A percentile compares a stretch with the other conserved stretches of the same genome.
These are phyloP conservation scores for Trachelus stipa DNA, from an alignment of 2,888 invertebrate species.

Conservation along the genomic window DNA sequence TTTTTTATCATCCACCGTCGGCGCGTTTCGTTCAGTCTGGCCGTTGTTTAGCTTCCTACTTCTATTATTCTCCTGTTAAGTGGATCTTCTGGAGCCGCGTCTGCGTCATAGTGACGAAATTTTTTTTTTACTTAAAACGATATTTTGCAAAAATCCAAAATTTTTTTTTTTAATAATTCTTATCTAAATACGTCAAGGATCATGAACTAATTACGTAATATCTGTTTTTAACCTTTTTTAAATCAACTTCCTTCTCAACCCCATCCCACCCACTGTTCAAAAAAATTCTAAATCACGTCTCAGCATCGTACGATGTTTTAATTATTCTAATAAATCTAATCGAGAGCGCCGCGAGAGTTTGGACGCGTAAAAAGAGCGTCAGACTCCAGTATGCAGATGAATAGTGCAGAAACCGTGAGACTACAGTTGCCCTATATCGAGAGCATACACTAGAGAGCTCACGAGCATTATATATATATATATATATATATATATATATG, in stretches of 20 bases:
- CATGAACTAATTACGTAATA: too few relatives aligned
- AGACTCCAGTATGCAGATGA: constrained; percentile 59
- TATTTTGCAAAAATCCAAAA: too few relatives aligned
- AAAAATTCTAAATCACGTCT: too few relatives aligned
- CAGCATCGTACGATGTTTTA: constrained; percentile 31
- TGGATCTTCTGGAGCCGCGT: neutral
- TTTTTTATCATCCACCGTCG: constrained; percentile 36
- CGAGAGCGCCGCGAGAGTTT: constrained; percentile 34
- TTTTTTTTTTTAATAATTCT: too few relatives aligned
- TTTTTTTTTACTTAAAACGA: neutral
- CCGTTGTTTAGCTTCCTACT: constrained; percentile 13
- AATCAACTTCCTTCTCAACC: too few relatives aligned
- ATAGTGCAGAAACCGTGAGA: constrained; percentile 66
- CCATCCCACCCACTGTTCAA: too few relatives aligned
- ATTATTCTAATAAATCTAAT: constrained; percentile 54
- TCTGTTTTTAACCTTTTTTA: too few relatives aligned
- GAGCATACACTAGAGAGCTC: constrained; percentile 32
- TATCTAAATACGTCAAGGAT: too few relatives aligned
- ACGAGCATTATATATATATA: constrained; percentile 11
- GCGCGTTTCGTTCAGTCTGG: neutral
- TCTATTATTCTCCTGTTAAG: constrained; percentile 17
- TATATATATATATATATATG: constrained; percentile 8
- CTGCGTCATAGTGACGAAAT: neutral
- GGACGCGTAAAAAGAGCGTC: constrained; percentile 17
- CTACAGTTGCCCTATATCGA: constrained; percentile 64